Evolutionary conservation across 1,140 invertebrate genomes (phyloP), one percentile per base, ranked within the genome.

Genomic region (Sitophilus oryzae): DNA sequence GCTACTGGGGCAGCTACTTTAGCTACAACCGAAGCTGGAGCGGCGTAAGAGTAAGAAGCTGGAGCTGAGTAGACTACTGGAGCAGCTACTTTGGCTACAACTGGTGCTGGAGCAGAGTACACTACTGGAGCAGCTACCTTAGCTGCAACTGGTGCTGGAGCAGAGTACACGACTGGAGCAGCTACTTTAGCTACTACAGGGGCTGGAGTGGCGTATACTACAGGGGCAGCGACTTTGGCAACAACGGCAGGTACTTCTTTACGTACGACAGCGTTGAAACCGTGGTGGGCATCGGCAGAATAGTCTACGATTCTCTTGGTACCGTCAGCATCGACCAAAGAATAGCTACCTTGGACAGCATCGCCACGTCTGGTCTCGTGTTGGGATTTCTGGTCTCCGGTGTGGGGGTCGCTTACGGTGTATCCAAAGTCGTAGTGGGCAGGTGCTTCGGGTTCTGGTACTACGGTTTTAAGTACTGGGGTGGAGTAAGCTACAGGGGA

Each of bases 321-420:
- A 21, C 52, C 52, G 38, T 54, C 52, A 41, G 52, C 14, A 23
- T 54, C 52, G 4, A 54, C 52, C 34, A 54, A 16, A 11, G 52
- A 54, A 40, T 54, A 54, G 37, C 34, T 40, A 68, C 82, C 82
- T 63, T 82, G 77, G 8, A 84, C 82, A 18, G 82, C 75, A 64
- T 84, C 82, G 8, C 82, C 82, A 46, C 74, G 71, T 2, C 78
- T 70, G 15, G 70, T 73, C 68, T 81, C 79, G 35, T 77, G 70
- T 66, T 80, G 78, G 56, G 73, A 76, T 68, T 82, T 80, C 54
- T 74, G 72, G 60, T 81, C 79, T 11, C 82, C 25, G 11, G 25
- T 30, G 11, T 30, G 25, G 25, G 25, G 5, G 11, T 30, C 25
- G 11, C 25, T 30, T 5, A 30, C 11, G 25, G 25, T 6, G 11